A percentile compares a stretch with the other conserved stretches of the same genome.
These are phyloP conservation scores for Pseudochaenichthys georgianus DNA, from an alignment of 2,797 vertebrate species.

Conservation along the genomic window DNA sequence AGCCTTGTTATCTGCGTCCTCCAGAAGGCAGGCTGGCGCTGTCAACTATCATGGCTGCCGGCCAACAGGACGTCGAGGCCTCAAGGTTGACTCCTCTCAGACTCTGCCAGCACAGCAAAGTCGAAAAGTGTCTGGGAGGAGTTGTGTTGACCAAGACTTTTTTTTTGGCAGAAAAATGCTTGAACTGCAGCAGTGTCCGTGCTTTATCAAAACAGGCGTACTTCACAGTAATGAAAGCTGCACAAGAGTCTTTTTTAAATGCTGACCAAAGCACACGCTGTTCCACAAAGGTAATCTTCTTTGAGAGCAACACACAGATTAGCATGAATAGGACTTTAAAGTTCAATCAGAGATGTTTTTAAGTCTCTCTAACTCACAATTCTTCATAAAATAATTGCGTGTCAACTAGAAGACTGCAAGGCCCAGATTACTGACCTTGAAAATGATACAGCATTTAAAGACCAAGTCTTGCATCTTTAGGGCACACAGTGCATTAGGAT, in stretches of 20 bases:
- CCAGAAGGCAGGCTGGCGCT: conserved; percentile 45
- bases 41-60: conserved; percentile 38
- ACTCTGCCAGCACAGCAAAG: conserved; percentile 52
- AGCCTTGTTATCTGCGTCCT: conserved; percentile 63
- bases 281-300: conserved; percentile 28
- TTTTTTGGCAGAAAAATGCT: conserved; percentile 44
- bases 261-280: conserved; percentile 23
- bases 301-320: background rate
- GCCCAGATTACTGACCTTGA: background rate
- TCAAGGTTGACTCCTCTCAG: conserved; percentile 46
- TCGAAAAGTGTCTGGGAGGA: conserved; percentile 40
- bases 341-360: background rate
- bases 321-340: background rate
- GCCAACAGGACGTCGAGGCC: conserved; percentile 64
- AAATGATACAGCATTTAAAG: background rate
- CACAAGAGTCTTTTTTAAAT: conserved; percentile 34
- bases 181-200: conserved; percentile 25
- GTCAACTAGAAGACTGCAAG: background rate
- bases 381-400: background rate
- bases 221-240: conserved; percentile 12
- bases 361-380: background rate
- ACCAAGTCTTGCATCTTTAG: background rate
- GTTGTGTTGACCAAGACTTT: conserved; percentile 25
- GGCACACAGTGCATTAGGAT: background rate
- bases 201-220: conserved; percentile 26